phyloP scores from a whole-genome alignment of 1,140 invertebrate genomes.

The Temnothorax curvispinosus region DNA sequence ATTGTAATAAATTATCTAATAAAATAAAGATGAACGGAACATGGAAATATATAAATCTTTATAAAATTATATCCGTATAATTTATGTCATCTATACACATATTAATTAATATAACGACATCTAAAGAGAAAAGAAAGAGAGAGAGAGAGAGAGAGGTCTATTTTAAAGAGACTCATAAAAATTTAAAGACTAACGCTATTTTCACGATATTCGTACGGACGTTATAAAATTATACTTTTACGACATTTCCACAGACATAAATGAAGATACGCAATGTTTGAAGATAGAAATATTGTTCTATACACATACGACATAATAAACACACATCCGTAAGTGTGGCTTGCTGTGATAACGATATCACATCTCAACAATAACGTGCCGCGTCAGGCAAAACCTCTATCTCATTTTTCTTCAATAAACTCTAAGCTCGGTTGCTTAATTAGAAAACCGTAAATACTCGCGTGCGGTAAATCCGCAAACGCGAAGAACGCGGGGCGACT shows the following conservation, averaged over 20 bases:
- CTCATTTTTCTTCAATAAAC: conserved; percentile 5
- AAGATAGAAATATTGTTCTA: conserved; percentile 30
- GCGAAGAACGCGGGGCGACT: conserved; percentile 28
- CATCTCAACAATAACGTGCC: background rate
- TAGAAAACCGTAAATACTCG: conserved; percentile 26
- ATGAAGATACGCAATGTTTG: background rate
- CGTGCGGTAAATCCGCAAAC: conserved; percentile 5
- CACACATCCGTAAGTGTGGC: background rate
- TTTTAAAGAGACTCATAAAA: background rate
- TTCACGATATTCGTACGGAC: background rate
- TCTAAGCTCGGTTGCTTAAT: conserved; percentile 29
- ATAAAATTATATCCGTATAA: background rate
- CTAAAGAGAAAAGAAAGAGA: background rate
- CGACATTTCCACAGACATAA: background rate
- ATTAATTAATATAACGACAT: background rate
- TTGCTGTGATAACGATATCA: background rate
- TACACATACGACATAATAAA: background rate
- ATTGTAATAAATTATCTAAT: conserved; percentile 4
- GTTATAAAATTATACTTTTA: background rate
- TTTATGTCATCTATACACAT: background rate
- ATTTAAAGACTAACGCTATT: background rate
- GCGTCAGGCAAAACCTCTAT: background rate
- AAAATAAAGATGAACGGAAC: background rate
- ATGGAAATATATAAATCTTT: background rate
- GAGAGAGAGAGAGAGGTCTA: background rate